These are phyloP conservation scores for Habrosyne pyritoides DNA, from an alignment of 2,888 invertebrate genomes.

Conservation along the genomic window DNA sequence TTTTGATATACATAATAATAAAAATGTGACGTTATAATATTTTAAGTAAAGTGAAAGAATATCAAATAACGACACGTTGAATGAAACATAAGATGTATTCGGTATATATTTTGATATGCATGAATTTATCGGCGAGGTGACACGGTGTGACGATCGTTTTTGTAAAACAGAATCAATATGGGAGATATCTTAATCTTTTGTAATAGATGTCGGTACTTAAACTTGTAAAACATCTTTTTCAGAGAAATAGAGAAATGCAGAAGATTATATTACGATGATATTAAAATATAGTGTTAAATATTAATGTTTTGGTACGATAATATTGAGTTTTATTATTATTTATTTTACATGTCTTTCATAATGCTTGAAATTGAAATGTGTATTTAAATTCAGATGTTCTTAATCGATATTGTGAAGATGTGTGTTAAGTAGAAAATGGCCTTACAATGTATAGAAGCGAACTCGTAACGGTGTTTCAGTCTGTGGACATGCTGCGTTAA, in stretches of 20 bases:
- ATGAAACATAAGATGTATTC: conserved; percentile 59
- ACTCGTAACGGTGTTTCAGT: conserved; percentile 39
- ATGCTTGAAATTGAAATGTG: conserved; percentile 56
- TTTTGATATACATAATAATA: conserved; percentile 50
- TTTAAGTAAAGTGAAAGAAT: conserved; percentile 60
- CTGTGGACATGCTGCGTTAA: conserved; percentile 24
- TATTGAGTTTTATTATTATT: conserved; percentile 41
- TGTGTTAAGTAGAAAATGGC: conserved; percentile 56
- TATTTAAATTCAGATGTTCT: conserved; percentile 56
- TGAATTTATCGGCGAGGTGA: conserved; percentile 68
- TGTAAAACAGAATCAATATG: conserved; percentile 51
- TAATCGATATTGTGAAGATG: conserved; percentile 45
- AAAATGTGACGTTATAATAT: conserved; percentile 53
- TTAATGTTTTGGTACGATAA: conserved; percentile 63
- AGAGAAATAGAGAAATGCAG: conserved; percentile 57
- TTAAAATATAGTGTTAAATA: conserved; percentile 65
- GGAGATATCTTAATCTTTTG: conserved; percentile 51
- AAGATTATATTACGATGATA: conserved; percentile 57
- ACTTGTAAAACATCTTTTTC: conserved; percentile 55
- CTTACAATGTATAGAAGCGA: conserved; percentile 48
- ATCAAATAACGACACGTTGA: conserved; percentile 45
- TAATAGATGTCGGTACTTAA: conserved; percentile 73
- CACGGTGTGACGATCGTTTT: conserved; percentile 49
- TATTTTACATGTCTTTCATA: conserved; percentile 43
- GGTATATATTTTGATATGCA: conserved; percentile 80